phyloP scores from a whole-genome alignment of 2,113 vertebrate species.

The Prolemur simus region DNA sequence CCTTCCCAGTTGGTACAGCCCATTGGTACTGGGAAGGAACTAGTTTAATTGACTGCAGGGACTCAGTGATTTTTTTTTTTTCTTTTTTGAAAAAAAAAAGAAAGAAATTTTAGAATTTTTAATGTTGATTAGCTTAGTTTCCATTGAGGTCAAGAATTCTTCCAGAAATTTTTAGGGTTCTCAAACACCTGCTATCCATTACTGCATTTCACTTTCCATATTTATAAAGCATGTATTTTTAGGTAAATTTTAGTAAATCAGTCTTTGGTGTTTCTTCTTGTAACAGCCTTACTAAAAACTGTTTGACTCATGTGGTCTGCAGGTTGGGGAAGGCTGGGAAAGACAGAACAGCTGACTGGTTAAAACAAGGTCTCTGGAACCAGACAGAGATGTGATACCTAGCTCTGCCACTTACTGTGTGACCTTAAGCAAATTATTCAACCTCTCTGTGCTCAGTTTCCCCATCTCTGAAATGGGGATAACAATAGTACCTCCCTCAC shows the following conservation, averaged over 20 bases:
- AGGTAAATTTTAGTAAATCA: not conserved
- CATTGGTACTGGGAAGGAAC: not conserved
- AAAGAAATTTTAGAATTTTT: not conserved
- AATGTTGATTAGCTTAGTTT: not conserved
- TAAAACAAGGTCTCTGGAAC: not conserved
- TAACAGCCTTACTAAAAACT: not conserved
- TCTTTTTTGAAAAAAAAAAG: not conserved
- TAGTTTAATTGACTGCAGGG: not conserved
- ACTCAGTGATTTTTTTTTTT: not conserved
- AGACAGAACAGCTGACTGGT: fast-evolving
- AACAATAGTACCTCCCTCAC: not conserved
- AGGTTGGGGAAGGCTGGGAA: not conserved
- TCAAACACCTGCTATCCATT: not conserved
- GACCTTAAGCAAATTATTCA: not conserved
- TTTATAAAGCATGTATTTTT: not conserved
- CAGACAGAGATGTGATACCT: not conserved
- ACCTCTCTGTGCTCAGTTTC: not conserved
- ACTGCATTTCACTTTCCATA: not conserved
- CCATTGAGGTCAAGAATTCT: not conserved
- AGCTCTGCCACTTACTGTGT: not conserved
- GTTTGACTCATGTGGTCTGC: not conserved
- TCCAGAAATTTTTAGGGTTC: not conserved
- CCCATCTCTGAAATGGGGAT: not conserved
- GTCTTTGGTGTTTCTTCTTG: not conserved
- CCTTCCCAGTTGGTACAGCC: not conserved